These are phyloP conservation scores for Phorcus lineatus DNA, from an alignment of 2,888 invertebrate genomes.

Conservation along the genomic window DNA sequence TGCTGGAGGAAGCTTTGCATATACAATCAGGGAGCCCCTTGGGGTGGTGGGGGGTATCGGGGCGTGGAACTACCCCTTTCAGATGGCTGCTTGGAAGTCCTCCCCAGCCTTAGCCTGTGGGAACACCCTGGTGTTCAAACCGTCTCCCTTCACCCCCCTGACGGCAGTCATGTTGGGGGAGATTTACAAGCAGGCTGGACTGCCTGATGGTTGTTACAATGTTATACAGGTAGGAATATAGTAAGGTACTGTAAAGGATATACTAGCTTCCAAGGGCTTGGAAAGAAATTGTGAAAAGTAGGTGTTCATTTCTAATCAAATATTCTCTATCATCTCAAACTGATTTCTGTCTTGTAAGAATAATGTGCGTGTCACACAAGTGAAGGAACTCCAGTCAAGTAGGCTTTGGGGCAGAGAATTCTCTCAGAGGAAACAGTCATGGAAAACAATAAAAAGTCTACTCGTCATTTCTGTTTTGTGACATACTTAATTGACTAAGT, in stretches of 20 bases:
- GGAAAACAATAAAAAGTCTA: too few species aligned
- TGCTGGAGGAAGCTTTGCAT: constrained; percentile 76
- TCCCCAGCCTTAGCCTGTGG: constrained; percentile 79
- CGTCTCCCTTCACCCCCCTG: constrained; percentile 78
- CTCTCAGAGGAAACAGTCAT: too few species aligned
- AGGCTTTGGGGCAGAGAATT: too few species aligned
- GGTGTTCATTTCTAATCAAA: too few species aligned
- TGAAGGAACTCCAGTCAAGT: too few species aligned
- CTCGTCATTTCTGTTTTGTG: too few species aligned
- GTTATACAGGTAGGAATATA: constrained; percentile 77
- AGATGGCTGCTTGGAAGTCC: constrained; percentile 77
- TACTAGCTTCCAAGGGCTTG: too few species aligned
- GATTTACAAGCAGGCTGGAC: constrained; percentile 77
- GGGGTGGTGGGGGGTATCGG: constrained; percentile 79
- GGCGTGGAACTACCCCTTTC: constrained; percentile 80
- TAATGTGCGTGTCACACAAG: too few species aligned
- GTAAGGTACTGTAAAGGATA: background rate
- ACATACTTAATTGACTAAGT: too few species aligned
- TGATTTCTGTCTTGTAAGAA: too few species aligned
- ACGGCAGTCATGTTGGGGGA: constrained; percentile 78
- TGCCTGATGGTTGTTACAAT: constrained; percentile 78
- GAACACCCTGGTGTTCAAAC: constrained; percentile 79
- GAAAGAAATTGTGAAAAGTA: too few species aligned
- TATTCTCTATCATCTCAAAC: too few species aligned
- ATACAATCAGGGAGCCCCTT: constrained; percentile 78